Evolutionary conservation across 2,888 invertebrate genomes (phyloP), one percentile per base, ranked within the genome.

Genomic region (Zonitis immaculata): DNA sequence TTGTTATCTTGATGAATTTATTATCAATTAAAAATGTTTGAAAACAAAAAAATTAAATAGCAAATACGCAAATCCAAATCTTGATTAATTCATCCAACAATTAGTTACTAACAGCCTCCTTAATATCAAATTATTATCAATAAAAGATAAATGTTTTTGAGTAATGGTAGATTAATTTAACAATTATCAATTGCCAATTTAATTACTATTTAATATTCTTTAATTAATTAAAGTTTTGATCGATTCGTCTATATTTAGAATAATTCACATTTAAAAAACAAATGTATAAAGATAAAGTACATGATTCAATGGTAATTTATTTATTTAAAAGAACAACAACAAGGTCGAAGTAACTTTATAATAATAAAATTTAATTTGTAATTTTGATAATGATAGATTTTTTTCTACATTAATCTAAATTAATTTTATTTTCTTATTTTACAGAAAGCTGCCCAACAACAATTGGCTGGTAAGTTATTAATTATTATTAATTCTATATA

Each of bases 401-500:
- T n/a, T n/a, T n/a, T n/a, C n/a, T n/a, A n/a, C n/a, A n/a, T n/a
- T n/a, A n/a, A n/a, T n/a, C n/a, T n/a, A n/a, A n/a, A n/a, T n/a
- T n/a, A n/a, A 42, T 26, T 16, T 49, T 49, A 47, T 49, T 49
- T 54, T 61, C 60, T 59, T 61, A 58, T 59, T 54, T 69, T 68
- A 26, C 66, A 70, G 69, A 67, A 66, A 62, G 66, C 65, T 14
- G 61, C 61, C 16, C 67, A 67, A 54, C 68, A 68, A 49, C 64
- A 63, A 56, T 44, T 61, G 14, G 55, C 55, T 6, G 64, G 69
- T 69, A 57, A 66, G 67, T 59, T 35, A 1, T 32, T 8, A 25
- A 14, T 35, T 35, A 4, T 35, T 18, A 35, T 35, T 0, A 18
- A 9, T 11, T 7, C 7, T 14, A 14, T 7, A 1, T 28, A 27